Conservation (phyloP, 2,113 vertebrate species). For the Pluvianellus socialis region DNA sequence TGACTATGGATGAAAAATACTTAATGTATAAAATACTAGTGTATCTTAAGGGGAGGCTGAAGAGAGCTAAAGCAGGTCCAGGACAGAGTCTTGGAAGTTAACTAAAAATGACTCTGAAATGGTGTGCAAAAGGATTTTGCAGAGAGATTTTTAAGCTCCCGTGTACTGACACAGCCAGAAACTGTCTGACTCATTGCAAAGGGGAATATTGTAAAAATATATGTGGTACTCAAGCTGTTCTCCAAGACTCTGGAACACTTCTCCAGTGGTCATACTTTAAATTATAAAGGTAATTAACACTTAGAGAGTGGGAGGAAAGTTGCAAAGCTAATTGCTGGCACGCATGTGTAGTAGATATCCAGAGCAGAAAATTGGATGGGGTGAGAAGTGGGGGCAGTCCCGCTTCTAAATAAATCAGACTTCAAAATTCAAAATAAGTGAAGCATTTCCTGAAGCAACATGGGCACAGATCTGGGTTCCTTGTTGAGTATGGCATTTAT, state of each 20-base stretch:
- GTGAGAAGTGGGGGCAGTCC: background rate
- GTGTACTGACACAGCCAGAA: background rate
- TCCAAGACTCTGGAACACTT: background rate
- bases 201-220: background rate
- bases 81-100: background rate
- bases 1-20: background rate
- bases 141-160: background rate
- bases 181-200: background rate
- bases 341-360: background rate
- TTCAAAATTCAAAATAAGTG: background rate
- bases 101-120: background rate
- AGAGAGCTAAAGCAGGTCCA: background rate
- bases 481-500: background rate
- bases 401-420: background rate
- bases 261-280: background rate
- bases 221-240: background rate
- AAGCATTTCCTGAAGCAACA: background rate
- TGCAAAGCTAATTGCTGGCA: background rate
- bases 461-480: background rate
- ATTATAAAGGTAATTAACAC: background rate
- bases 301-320: background rate
- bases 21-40: background rate
- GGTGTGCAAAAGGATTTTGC: background rate
- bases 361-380: background rate
- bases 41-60: background rate